Evolutionary conservation across 2,113 vertebrate species (phyloP), one percentile per base, ranked within the genome.

Genomic region (Sapayoa aenigma): DNA sequence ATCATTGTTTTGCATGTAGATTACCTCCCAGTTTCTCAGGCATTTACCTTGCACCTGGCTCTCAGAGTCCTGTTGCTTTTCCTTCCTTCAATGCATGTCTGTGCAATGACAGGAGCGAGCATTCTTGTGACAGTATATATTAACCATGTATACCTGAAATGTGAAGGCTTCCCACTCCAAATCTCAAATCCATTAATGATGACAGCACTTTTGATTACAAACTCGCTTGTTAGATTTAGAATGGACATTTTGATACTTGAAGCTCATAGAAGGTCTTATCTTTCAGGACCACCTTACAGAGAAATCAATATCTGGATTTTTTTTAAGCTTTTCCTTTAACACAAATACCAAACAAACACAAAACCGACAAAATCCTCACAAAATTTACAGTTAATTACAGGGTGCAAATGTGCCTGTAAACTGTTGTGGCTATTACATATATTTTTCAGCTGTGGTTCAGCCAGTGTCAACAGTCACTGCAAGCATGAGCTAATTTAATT

Each of bases 281-380:
- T 62, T 89, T 84, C 46, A 39, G 33, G 56, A 39, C 33, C 25
- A 56, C 37, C 9, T 77, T 65, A 44, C 23, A 52, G 23, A 35
- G 6, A 41, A 74, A 89, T 69, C 3, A 17, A 5, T 25, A 7
- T 60, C 41, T 47, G 12, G 4, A 33, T 67, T 42, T 71, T 35
- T 44, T 75, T 56, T 68, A 0, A 60, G 13, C 7, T 91, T 79
- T 27, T 71, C 8, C 19, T 80, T 79, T 59, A 10, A 53, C 65
- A 58, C 89, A 59, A 59, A 24, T 4, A 12, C 4, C 21, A 78
- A 74, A 39, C 17, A 37, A 52, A 35, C 25, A 37, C 12, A 77
- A 81, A 46, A 2, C 20, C 11, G 44, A 15, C 18, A 69, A 81
- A 66, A 42, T 0, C 2, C 0, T 1, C 3, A 41, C 9, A 82